These are phyloP conservation scores for Blastomussa wellsi DNA, from an alignment of 92 coral and sea anemone species.

Conservation along the genomic window DNA sequence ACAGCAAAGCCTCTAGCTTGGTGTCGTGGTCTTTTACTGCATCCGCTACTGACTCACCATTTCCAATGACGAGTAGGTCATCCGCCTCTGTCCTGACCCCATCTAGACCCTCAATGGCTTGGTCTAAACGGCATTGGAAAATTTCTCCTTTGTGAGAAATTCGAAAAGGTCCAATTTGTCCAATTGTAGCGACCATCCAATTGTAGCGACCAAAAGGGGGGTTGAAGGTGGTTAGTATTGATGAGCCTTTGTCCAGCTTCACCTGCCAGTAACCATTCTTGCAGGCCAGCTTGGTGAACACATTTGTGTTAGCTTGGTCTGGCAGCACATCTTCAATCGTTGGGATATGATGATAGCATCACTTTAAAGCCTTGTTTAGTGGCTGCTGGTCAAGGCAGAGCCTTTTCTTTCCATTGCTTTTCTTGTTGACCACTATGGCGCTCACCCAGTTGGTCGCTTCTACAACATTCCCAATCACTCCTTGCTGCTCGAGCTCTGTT, in stretches of 20 bases:
- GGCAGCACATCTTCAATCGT: neutral
- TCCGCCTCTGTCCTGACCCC: slow-evolving; percentile 34
- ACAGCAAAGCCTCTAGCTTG: slow-evolving; percentile 15
- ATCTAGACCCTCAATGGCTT: slow-evolving; percentile 32
- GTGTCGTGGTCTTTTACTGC: slow-evolving; percentile 32
- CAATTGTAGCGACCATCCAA: no score
- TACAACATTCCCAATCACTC: neutral
- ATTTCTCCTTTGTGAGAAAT: slow-evolving; percentile 31
- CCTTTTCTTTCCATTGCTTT: neutral
- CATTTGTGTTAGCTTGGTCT: neutral
- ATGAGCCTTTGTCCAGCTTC: neutral
- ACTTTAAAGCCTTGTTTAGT: neutral
- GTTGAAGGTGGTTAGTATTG: slow-evolving; percentile 10
- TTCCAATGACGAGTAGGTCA: slow-evolving; percentile 33
- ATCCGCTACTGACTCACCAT: slow-evolving; percentile 19
- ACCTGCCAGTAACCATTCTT: slow-evolving; percentile 27
- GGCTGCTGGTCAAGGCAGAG: neutral
- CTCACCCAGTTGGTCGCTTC: no score
- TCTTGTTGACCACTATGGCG: neutral
- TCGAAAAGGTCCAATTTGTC: slow-evolving; percentile 34
- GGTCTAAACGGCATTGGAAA: slow-evolving; percentile 21
- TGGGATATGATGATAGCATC: neutral
- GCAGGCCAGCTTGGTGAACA: slow-evolving; percentile 24
- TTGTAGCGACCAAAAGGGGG: slow-evolving; percentile 54
- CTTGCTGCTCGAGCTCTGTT: slow-evolving; percentile 32